Evolutionary conservation across 1,140 invertebrate species (phyloP), one percentile per base, ranked within the genome.

Genomic region (Ericerus pela): DNA sequence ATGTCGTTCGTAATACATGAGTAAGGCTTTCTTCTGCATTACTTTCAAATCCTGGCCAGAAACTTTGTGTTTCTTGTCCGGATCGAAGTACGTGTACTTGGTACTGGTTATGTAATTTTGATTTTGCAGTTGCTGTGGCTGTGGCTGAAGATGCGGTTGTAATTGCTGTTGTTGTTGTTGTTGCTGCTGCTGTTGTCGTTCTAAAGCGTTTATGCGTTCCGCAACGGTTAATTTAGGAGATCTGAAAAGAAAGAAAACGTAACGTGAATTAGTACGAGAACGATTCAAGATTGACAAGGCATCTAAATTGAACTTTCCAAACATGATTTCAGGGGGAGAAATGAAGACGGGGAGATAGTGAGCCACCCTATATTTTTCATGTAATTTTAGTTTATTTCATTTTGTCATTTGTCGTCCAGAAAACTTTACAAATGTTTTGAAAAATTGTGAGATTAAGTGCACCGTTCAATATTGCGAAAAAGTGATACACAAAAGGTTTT

Each of bases 1-100:
- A 62, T 88, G 84, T 30, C 84, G 73, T 62, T 89, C 85, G 67
- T 89, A 88, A 59, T 86, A 91, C 1, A 84, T 86, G 24, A 88
- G 70, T 1, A 92, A 69, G 0, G 88, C 88, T 64, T 89, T 85
- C 67, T 91, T 88, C 63, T 90, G 87, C 28, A 89, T 83, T 0
- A 84, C 85, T 68, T 90, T 91, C 1, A 91, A 65, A 0, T 86
- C 84, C 11, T 58, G 78, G 65, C 86, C 84, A 1, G 81, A 78
- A 20, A 85, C 75, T 59, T 76, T 74, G 60, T 81, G 79, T 51
- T 79, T 81, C 66, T 86, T 86, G n/a, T 80, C 80, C 0, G 82
- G 81, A 63, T 86, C 83, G 36, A 84, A 66, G 64, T 82, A 84
- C 5, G 80, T 77, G 63, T 81, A 84, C 47, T 80, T 76, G 63